Base-by-base conservation (phyloP, 2,113 vertebrate species). In the Malurus cyaneus region DNA sequence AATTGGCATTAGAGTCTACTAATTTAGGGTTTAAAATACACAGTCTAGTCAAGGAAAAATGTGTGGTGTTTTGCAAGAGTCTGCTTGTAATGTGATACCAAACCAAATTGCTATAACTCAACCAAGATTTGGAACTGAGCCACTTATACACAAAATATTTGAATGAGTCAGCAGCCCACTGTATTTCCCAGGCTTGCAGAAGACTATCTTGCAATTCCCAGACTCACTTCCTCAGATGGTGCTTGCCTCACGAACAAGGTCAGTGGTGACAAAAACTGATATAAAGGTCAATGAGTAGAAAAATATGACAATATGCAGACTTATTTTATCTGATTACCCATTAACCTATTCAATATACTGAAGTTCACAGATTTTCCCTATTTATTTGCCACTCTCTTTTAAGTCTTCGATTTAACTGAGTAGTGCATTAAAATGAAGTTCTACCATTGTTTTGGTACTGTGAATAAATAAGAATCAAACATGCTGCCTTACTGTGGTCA, bases 141-240 rank as follows among this genome's bases (percentile, higher is more conserved):
- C 60, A 82, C 80, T 89, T 66, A 44, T 70, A 82, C 26, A 77
- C 92, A 96, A 86, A 95, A 84, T 46, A 93, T 77, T 41, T 66
- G 44, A 89, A 88, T 95, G 91, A 96, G 70, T 95, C 95, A 95
- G 90, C 80, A 95, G 69, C 32, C 29, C 69, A 18, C 54, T 87
- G 79, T 56, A 50, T 94, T 96, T 96, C 95, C 92, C 93, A 97
- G 89, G 88, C 80, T 60, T 65, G 66, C 44, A 86, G 59, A 1
- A 92, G 71, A 94, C 91, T 64, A 53, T 56, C 80, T 25, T 7
- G 69, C 74, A 61, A 87, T 77, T 60, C 77, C 80, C 89, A 93
- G 79, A 96, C 69, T 5, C 13, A 87, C 73, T 95, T 95, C 92
- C 96, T 95, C 88, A 83, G 54, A 93, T 92, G 95, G 86, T 88